Percentiles rank a stretch among this genome's conserved stretches.
Evolutionary conservation across 2,113 vertebrate genomes (phyloP).

Genomic region (Orcinus orca): DNA sequence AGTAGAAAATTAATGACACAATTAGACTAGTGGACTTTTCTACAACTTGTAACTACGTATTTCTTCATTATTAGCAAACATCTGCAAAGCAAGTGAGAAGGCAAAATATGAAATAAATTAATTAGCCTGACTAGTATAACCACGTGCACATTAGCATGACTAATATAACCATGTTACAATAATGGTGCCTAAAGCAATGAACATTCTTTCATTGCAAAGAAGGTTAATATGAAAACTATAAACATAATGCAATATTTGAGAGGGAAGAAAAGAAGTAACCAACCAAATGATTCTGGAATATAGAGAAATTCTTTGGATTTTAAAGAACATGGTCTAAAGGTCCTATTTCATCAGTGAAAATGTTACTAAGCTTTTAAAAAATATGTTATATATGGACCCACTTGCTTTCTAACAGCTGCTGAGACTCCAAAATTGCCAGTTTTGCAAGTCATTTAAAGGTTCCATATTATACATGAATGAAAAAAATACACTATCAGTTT

Average conservation of each 20-base stretch:
- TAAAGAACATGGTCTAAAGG: conserved; percentile 50
- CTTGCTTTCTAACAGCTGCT: conserved; percentile 68
- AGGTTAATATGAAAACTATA: background rate
- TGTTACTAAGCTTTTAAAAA: conserved; percentile 51
- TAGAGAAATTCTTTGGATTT: conserved; percentile 21
- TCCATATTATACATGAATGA: conserved; percentile 58
- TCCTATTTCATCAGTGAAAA: conserved; percentile 53
- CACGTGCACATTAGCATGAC: background rate
- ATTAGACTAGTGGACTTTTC: background rate
- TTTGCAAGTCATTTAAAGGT: conserved; percentile 72
- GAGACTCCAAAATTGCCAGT: conserved; percentile 59
- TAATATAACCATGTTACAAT: background rate
- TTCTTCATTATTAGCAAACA: background rate
- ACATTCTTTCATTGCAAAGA: background rate
- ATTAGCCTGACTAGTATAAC: background rate
- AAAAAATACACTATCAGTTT: conserved; percentile 64
- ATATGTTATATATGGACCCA: conserved; percentile 47
- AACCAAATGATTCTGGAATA: background rate
- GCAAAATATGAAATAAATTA: background rate
- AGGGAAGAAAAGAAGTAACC: background rate
- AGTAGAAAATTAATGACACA: background rate
- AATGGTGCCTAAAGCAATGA: background rate
- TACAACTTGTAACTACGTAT: background rate
- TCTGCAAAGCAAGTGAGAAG: background rate
- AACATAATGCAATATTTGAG: background rate